phyloP scores from a whole-genome alignment of 2,797 vertebrate genomes.

The Gymnopithys bicolor region DNA sequence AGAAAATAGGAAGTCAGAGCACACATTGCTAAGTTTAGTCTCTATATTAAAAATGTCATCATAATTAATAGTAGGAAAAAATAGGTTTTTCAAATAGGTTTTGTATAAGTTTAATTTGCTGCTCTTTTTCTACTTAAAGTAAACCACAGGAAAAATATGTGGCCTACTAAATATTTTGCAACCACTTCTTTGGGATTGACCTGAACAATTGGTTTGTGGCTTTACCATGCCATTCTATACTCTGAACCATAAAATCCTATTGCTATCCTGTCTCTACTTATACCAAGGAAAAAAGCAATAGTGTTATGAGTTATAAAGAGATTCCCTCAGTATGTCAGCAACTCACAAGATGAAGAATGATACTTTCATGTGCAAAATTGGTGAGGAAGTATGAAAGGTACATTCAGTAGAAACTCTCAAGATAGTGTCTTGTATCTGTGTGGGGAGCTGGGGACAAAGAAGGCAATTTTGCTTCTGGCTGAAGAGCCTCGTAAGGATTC shows the following conservation, averaged over 20 bases:
- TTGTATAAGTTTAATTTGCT: background rate
- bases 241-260: background rate
- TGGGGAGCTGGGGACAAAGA: background rate
- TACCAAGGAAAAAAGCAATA: background rate
- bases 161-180: background rate
- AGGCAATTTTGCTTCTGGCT: slow-evolving; percentile 6
- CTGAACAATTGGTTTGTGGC: background rate
- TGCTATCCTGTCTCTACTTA: background rate
- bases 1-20: background rate
- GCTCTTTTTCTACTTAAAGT: background rate
- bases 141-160: background rate
- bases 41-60: fast-evolving
- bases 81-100: background rate
- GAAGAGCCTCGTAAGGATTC: background rate
- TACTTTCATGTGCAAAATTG: background rate
- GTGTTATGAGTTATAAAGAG: background rate
- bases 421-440: background rate
- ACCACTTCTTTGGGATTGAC: background rate
- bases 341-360: background rate
- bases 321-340: background rate
- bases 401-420: background rate
- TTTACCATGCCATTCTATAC: background rate
- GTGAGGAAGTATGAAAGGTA: background rate
- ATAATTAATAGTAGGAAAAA: background rate
- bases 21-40: background rate